A percentile compares a stretch with the other conserved stretches of the same genome.
phyloP scores from a whole-genome alignment of 2,797 vertebrate species.

The Ctenochaetus hawaiiensis region DNA sequence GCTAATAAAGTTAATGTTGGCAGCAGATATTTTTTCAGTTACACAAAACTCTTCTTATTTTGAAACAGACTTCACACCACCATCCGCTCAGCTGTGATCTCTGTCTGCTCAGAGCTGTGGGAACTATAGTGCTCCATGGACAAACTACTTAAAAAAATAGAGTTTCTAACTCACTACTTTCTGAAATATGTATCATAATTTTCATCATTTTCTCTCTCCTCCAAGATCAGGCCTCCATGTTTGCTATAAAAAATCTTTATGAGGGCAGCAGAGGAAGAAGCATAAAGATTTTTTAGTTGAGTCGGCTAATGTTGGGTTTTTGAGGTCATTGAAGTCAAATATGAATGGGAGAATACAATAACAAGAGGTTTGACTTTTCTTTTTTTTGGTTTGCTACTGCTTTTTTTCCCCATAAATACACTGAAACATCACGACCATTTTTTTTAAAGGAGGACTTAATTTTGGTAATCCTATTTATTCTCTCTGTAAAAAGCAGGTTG shows the following conservation, averaged over 20 bases:
- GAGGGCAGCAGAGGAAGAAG: not conserved
- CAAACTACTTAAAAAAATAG: not conserved
- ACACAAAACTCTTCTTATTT: conserved; percentile 17
- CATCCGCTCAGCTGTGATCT: conserved; percentile 45
- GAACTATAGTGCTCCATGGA: not conserved
- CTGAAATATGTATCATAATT: not conserved
- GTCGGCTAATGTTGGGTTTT: not conserved
- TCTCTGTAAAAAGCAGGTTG: no score
- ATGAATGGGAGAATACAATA: no score
- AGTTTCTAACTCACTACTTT: not conserved
- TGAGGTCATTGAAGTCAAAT: no score
- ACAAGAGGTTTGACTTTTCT: no score
- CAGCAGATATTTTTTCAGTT: conserved; percentile 2
- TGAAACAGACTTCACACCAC: conserved; percentile 15
- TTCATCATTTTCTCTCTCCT: not conserved
- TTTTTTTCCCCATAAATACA: no score
- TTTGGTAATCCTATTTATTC: no score
- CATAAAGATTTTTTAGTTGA: not conserved
- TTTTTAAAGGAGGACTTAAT: no score
- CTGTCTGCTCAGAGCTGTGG: conserved; percentile 3
- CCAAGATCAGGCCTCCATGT: not conserved
- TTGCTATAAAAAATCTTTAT: not conserved
- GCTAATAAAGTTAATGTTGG: no score
- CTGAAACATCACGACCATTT: no score
- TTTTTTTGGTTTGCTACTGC: no score